Conservation (phyloP, 2,888 invertebrate species). For the Trissolcus brochymenae region DNA sequence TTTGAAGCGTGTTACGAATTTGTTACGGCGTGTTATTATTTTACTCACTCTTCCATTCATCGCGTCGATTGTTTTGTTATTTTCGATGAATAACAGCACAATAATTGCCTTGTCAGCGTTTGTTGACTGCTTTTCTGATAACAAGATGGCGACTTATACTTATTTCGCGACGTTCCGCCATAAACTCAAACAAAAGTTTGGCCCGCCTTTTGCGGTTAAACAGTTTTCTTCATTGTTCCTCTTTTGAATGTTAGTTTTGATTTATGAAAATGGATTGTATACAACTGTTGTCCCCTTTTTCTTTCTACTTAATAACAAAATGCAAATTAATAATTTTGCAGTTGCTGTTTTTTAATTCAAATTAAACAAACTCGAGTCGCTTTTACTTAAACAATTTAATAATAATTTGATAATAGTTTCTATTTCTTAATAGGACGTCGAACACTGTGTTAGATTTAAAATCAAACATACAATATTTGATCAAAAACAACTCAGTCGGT, state of each 20-base stretch:
- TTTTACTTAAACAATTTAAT: too few relatives aligned
- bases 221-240: background rate
- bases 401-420: too few relatives aligned
- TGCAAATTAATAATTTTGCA: too few relatives aligned
- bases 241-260: constrained; percentile 17
- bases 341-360: too few relatives aligned
- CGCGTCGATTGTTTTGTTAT: constrained; percentile 46
- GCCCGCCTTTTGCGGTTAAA: background rate
- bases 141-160: background rate
- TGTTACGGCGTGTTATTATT: too few relatives aligned
- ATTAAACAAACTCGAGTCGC: too few relatives aligned
- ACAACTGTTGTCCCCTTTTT: too few relatives aligned
- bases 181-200: constrained; percentile 24
- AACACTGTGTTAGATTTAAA: too few relatives aligned
- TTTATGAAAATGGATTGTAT: background rate
- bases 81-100: constrained; percentile 42
- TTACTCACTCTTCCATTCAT: constrained; percentile 13
- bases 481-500: too few relatives aligned
- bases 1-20: constrained; percentile 55
- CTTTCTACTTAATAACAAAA: too few relatives aligned
- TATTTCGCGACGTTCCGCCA: constrained; percentile 5
- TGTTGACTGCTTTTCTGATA: constrained; percentile 21
- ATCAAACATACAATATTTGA: too few relatives aligned
- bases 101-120: constrained; percentile 37
- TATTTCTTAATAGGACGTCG: too few relatives aligned